Evolutionary conservation across 2,888 invertebrate genomes (phyloP).

Genomic region (Prosopocoilus inquinatus): DNA sequence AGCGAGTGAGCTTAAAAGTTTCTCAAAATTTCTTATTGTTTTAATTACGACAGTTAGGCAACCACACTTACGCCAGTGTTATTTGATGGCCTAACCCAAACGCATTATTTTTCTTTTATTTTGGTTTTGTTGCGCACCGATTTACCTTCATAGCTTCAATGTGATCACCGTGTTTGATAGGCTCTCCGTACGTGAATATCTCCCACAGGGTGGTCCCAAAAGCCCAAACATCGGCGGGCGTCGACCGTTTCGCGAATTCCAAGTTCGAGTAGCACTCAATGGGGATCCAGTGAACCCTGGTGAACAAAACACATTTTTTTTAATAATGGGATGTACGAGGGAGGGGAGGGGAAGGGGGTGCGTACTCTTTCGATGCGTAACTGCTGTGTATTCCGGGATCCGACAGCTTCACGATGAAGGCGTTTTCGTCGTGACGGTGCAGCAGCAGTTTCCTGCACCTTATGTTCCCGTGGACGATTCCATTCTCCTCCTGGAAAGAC

Average conservation of each 20-base stretch:
- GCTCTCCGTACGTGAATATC: constrained; percentile 77
- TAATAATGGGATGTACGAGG: background rate
- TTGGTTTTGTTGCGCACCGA: too few relatives aligned
- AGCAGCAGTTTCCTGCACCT: constrained; percentile 80
- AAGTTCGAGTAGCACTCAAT: constrained; percentile 75
- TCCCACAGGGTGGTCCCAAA: constrained; percentile 92
- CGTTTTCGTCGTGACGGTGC: constrained; percentile 65
- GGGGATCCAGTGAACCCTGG: constrained; percentile 87
- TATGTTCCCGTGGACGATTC: constrained; percentile 81
- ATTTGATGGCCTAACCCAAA: too few relatives aligned
- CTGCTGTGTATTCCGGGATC: constrained; percentile 74
- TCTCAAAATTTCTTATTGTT: too few relatives aligned
- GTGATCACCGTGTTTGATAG: constrained; percentile 38
- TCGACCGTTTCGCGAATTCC: constrained; percentile 64
- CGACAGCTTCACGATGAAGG: constrained; percentile 75
- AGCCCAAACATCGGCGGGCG: constrained; percentile 85
- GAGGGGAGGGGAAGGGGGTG: constrained; percentile 23
- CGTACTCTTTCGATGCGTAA: constrained; percentile 67
- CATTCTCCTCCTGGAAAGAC: constrained; percentile 62
- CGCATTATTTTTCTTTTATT: background rate
- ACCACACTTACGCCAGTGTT: too few relatives aligned
- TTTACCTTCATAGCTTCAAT: constrained; percentile 43
- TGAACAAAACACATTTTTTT: background rate
- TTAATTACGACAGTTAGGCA: too few relatives aligned
- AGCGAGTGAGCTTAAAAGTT: too few relatives aligned